Conservation (phyloP, 2,113 vertebrate species). For the Mustela nigripes region DNA sequence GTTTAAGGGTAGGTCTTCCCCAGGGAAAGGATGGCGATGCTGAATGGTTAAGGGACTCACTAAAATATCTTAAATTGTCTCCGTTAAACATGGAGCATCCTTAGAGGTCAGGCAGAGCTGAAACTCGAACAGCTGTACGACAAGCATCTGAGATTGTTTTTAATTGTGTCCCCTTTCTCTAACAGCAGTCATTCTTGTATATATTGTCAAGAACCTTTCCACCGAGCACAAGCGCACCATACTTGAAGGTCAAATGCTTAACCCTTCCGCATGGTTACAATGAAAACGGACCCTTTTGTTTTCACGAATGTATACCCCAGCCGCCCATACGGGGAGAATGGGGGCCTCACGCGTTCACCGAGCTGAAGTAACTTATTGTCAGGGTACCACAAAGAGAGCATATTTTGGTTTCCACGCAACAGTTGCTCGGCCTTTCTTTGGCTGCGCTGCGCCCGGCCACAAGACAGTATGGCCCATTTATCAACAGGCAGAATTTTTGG, state of each 20-base stretch:
- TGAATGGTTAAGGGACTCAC: slow-evolving; percentile 59
- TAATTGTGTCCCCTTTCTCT: slow-evolving; percentile 90
- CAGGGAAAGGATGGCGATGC: background rate
- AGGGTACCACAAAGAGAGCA: slow-evolving; percentile 86
- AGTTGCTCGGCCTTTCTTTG: slow-evolving; percentile 87
- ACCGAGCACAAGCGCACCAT: slow-evolving; percentile 88
- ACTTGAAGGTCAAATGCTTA: slow-evolving; percentile 91
- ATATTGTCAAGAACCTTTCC: slow-evolving; percentile 90
- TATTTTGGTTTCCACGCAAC: slow-evolving; percentile 87
- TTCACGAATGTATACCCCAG: slow-evolving; percentile 87
- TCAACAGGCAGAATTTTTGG: slow-evolving; percentile 82
- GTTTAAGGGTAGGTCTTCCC: slow-evolving; percentile 44
- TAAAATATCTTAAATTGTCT: slow-evolving; percentile 80
- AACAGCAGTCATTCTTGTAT: slow-evolving; percentile 93
- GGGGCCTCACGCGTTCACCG: slow-evolving; percentile 79
- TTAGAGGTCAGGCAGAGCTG: slow-evolving; percentile 88
- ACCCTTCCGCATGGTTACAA: slow-evolving; percentile 89
- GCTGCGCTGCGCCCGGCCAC: slow-evolving; percentile 87
- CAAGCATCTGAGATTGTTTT: slow-evolving; percentile 91
- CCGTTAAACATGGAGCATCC: slow-evolving; percentile 81
- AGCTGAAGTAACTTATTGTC: slow-evolving; percentile 90
- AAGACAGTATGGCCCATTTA: slow-evolving; percentile 86
- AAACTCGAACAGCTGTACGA: slow-evolving; percentile 91
- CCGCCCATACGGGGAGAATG: slow-evolving; percentile 76
- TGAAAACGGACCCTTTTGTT: slow-evolving; percentile 91